phyloP scores from a whole-genome alignment of 2,888 invertebrate genomes.

The Adineta ricciae region DNA sequence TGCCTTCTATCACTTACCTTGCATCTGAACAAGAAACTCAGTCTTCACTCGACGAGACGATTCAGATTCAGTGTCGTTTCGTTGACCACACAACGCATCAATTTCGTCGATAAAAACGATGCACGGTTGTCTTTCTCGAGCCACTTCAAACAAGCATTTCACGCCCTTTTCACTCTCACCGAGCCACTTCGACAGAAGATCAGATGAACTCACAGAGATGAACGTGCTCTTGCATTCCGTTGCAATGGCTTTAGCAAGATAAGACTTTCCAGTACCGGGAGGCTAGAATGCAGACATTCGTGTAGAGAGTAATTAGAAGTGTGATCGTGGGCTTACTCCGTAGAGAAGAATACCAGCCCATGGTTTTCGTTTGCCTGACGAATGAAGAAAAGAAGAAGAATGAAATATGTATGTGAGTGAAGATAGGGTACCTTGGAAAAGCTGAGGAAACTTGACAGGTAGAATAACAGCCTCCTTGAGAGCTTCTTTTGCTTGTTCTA shows the following conservation, averaged over 20 bases:
- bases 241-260: slow-evolving; percentile 94
- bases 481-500: slow-evolving; percentile 92
- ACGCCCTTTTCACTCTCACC: slow-evolving; percentile 88
- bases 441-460: slow-evolving; percentile 93
- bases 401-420: neutral
- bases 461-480: slow-evolving; percentile 96
- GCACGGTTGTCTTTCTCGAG: slow-evolving; percentile 83
- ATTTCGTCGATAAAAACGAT: slow-evolving; percentile 97
- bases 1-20: slow-evolving; percentile 52
- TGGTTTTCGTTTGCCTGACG: slow-evolving; percentile 56
- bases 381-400: neutral
- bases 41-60: slow-evolving; percentile 95
- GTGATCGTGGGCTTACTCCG: neutral
- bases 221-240: slow-evolving; percentile 98
- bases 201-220: slow-evolving; percentile 94
- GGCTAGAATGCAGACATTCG: too few relatives aligned
- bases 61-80: slow-evolving; percentile 96
- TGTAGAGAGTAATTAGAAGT: slow-evolving; percentile 57
- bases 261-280: slow-evolving; percentile 98
- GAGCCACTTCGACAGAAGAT: slow-evolving; percentile 96
- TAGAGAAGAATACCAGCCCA: slow-evolving; percentile 76
- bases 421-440: slow-evolving; percentile 69
- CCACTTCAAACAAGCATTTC: slow-evolving; percentile 84
- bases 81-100: slow-evolving; percentile 82
- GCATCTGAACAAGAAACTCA: slow-evolving; percentile 98